These are phyloP conservation scores for Heterodera schachtii DNA, from an alignment of 1,140 invertebrate species.

Conservation along the genomic window DNA sequence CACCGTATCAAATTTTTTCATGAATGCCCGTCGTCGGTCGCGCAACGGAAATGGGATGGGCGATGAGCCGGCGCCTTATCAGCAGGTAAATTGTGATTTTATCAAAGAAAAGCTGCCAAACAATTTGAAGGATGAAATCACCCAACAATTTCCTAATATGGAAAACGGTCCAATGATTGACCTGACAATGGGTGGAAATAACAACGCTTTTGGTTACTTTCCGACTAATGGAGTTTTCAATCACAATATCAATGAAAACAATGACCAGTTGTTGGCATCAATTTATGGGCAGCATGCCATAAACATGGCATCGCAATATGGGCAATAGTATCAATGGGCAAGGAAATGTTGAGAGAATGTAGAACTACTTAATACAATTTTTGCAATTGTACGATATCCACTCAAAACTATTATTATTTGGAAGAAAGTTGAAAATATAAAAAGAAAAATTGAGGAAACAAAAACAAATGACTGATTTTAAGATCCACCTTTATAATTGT, in stretches of 20 bases:
- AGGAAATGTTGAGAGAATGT: neutral
- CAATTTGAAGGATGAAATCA: neutral
- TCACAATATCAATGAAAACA: slow-evolving; percentile 8
- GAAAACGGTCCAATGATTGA: neutral
- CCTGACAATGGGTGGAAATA: neutral
- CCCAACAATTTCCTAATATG: neutral
- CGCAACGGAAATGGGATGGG: slow-evolving; percentile 46
- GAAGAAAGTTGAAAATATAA: too few relatives aligned
- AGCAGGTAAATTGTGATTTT: slow-evolving; percentile 33
- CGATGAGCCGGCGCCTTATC: slow-evolving; percentile 52
- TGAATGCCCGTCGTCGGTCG: slow-evolving; percentile 89
- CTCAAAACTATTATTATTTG: too few relatives aligned
- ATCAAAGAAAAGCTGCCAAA: neutral
- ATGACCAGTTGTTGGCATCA: slow-evolving; percentile 7
- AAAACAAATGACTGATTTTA: too few relatives aligned
- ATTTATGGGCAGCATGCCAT: neutral
- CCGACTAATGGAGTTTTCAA: neutral
- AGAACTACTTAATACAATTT: neutral
- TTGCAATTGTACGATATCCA: neutral
- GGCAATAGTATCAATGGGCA: neutral
- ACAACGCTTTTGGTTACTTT: neutral
- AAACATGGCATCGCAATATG: neutral
- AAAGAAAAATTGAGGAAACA: too few relatives aligned
- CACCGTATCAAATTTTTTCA: slow-evolving; percentile 99
- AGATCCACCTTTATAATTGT: too few relatives aligned